Percentiles rank a stretch among this genome's conserved stretches.
phyloP scores from a whole-genome alignment of 2,888 invertebrate genomes.

The Rhamphomyia laevipes region DNA sequence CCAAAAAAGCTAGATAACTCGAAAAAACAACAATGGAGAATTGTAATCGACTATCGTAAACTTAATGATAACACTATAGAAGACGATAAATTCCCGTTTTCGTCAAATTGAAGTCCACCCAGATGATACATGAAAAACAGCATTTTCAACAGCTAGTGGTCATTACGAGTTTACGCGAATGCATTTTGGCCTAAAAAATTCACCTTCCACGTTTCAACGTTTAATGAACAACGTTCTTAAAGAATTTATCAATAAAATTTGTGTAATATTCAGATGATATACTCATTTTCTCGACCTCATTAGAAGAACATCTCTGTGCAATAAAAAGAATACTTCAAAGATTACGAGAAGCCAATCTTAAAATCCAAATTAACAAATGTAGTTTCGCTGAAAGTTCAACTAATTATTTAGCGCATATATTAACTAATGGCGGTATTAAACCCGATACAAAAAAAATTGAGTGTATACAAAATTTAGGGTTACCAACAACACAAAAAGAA shows the following conservation, averaged over 20 bases:
- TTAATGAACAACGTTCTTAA: too few species aligned
- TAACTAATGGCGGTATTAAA: too few species aligned
- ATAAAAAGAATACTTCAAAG: too few species aligned
- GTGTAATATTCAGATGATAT: too few species aligned
- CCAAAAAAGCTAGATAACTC: too few species aligned
- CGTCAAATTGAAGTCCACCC: not conserved
- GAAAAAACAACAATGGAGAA: too few species aligned
- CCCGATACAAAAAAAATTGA: constrained; percentile 8
- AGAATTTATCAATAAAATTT: too few species aligned
- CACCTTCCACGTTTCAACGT: constrained; percentile 10
- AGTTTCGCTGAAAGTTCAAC: constrained; percentile 6
- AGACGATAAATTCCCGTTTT: not conserved
- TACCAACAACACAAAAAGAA: constrained; percentile 12
- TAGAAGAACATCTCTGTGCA: too few species aligned
- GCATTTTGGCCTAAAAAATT: not conserved
- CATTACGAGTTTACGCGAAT: not conserved
- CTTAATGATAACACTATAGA: not conserved
- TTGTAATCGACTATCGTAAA: too few species aligned
- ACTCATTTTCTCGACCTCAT: too few species aligned
- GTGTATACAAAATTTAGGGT: not conserved
- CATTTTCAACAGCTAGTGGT: not conserved
- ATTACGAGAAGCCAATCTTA: too few species aligned
- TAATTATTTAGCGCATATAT: constrained; percentile 10
- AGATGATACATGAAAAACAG: not conserved
- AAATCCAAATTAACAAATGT: constrained; percentile 13